These are phyloP conservation scores for Bruchidius siliquastri DNA, from an alignment of 2,888 invertebrate genomes.

Conservation along the genomic window DNA sequence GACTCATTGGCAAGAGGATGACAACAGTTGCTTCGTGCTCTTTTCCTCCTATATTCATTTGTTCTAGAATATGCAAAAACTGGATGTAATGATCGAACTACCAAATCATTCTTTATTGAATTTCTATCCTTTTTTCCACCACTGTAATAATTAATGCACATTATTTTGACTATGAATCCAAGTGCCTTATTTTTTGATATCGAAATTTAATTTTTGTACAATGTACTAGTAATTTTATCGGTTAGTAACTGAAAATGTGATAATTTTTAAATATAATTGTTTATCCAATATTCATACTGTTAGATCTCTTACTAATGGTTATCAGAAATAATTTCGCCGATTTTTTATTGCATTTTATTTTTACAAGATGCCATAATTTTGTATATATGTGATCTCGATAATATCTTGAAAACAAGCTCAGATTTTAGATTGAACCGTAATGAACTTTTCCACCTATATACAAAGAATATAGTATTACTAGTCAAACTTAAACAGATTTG, in stretches of 20 bases:
- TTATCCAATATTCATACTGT: neutral
- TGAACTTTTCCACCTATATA: neutral
- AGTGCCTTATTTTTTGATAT: conserved; percentile 4
- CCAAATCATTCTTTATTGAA: no score
- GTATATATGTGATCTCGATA: neutral
- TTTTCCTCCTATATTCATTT: no score
- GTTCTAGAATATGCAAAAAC: no score
- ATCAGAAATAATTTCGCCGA: no score
- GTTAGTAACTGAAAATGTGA: conserved; percentile 3
- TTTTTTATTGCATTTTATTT: neutral
- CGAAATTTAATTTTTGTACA: conserved; percentile 1
- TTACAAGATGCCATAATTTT: neutral
- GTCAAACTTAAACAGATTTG: neutral
- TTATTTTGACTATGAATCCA: neutral
- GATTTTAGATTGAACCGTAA: neutral
- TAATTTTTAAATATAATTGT: neutral
- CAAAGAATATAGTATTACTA: neutral
- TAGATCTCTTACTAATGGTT: neutral
- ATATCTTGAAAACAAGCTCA: neutral
- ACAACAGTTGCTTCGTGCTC: no score
- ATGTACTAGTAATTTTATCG: conserved; percentile 4
- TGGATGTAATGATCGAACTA: no score
- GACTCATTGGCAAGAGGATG: no score
- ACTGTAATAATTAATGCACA: neutral
- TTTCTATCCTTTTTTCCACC: neutral